These are phyloP conservation scores for Dipodomys spectabilis DNA, from an alignment of 2,113 vertebrate genomes.

Conservation along the genomic window DNA sequence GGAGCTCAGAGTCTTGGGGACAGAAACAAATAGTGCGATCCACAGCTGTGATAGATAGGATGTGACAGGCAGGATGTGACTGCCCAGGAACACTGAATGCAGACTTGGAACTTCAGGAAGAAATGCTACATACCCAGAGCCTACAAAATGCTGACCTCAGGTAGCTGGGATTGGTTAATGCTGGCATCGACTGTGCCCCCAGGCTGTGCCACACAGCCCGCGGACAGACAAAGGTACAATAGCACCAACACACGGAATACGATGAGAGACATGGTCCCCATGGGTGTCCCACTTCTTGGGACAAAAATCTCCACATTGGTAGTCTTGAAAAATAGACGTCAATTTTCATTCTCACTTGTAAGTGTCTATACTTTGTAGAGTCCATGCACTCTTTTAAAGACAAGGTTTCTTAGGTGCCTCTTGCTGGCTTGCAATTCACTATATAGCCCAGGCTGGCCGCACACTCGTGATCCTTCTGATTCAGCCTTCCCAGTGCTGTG, in stretches of 20 bases:
- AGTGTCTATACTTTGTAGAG: not conserved
- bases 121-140: not conserved
- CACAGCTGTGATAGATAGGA: not conserved
- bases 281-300: not conserved
- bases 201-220: accelerated
- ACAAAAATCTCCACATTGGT: not conserved
- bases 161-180: not conserved
- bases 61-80: not conserved
- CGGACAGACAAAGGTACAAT: not conserved
- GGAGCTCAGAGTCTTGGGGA: not conserved
- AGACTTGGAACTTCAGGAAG: conserved; percentile 15
- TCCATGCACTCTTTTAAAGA: not conserved
- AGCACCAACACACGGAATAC: not conserved
- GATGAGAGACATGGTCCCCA: not conserved
- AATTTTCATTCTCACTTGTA: not conserved
- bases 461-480: too few relatives aligned
- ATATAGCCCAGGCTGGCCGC: too few relatives aligned
- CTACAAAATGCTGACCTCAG: not conserved
- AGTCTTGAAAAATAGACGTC: not conserved
- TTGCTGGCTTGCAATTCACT: too few relatives aligned
- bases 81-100: not conserved
- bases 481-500: too few relatives aligned
- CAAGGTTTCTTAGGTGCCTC: too few relatives aligned
- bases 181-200: not conserved
- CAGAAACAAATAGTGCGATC: not conserved